Percentiles rank a stretch among this genome's conserved stretches.
Evolutionary conservation across 2,888 invertebrate species (phyloP).

Genomic region (Eilema griseolum): DNA sequence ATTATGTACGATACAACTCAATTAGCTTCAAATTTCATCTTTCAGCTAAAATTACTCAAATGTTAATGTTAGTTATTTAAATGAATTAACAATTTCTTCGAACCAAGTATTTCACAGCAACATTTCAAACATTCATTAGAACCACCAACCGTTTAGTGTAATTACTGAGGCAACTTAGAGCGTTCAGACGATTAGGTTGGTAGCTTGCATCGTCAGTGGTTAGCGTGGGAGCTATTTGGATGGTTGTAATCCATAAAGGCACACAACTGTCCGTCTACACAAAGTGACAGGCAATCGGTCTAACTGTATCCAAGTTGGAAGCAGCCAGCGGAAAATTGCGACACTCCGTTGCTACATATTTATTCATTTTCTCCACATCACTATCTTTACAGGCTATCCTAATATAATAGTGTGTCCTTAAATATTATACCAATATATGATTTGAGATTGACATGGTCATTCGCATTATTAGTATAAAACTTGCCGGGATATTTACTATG

Average conservation of each 20-base stretch:
- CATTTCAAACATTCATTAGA: background rate
- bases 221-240: conserved; percentile 16
- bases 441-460: too few species aligned
- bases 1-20: too few species aligned
- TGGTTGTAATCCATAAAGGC: conserved; percentile 24
- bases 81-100: background rate
- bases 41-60: too few species aligned
- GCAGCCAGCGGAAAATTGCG: conserved; percentile 23
- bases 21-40: too few species aligned
- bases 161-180: conserved; percentile 14
- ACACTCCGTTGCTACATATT: background rate
- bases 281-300: conserved; percentile 54
- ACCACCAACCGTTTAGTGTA: conserved; percentile 7
- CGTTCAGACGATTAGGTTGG: background rate
- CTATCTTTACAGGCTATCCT: too few species aligned
- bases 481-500: too few species aligned
- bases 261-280: conserved; percentile 22
- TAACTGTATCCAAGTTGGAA: conserved; percentile 21
- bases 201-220: conserved; percentile 12
- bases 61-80: background rate
- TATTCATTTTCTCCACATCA: too few species aligned
- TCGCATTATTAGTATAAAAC: too few species aligned
- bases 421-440: too few species aligned
- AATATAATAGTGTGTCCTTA: too few species aligned
- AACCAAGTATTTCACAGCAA: background rate